Evolutionary conservation across 2,113 vertebrate genomes (phyloP).

Genomic region (Muntiacus reevesi): DNA sequence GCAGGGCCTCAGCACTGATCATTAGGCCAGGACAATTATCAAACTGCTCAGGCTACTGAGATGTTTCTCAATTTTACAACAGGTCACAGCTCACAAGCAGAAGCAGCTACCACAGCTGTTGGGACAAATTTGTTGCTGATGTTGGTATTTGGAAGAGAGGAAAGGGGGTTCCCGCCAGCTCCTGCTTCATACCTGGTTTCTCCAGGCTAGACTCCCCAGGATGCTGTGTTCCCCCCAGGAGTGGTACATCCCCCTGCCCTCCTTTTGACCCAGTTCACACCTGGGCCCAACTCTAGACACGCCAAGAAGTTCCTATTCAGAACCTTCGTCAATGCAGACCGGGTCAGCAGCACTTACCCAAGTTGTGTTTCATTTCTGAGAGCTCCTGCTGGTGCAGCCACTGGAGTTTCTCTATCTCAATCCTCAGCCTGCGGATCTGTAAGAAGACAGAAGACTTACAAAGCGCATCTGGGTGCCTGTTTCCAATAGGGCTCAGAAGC

Average conservation of each 20-base stretch:
- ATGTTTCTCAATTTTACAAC: not conserved
- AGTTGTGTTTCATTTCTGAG: conserved; percentile 98
- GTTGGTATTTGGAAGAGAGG: not conserved
- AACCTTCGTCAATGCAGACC: accelerated
- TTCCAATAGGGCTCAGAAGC: accelerated
- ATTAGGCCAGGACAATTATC: accelerated
- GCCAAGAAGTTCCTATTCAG: accelerated
- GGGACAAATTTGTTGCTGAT: accelerated
- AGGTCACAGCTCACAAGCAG: accelerated
- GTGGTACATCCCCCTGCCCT: accelerated
- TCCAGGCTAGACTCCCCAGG: not conserved
- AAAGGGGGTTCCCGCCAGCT: not conserved
- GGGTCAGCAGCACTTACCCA: conserved; percentile 80
- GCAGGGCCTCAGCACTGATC: accelerated
- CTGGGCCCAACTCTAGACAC: not conserved
- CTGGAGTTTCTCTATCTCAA: conserved; percentile 98
- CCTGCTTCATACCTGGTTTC: not conserved
- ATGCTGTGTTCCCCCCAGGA: not conserved
- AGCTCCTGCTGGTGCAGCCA: conserved; percentile 98
- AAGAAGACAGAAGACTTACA: not conserved
- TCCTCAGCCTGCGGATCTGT: conserved; percentile 95
- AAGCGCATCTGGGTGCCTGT: accelerated
- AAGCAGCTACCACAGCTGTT: accelerated
- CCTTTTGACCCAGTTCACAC: accelerated
- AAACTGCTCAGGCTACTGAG: not conserved